Base-by-base conservation (phyloP, 2,888 invertebrate genomes). In the Aproaerema taeniolella region DNA sequence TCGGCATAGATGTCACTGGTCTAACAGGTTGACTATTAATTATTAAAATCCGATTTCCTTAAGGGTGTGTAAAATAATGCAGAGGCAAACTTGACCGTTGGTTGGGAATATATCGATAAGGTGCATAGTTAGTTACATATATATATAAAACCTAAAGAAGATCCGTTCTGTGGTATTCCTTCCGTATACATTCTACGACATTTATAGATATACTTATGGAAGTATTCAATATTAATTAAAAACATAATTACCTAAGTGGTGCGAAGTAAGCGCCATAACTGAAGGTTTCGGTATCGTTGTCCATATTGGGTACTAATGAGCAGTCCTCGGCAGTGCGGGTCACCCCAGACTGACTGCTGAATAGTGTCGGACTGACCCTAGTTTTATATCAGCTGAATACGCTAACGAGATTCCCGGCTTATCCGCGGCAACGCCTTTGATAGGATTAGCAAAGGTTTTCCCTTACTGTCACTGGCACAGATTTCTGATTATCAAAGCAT, bases 301-400 rank as follows among this genome's bases (percentile, higher is more conserved):
- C 76, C 81, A 85, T 83, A 31, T 52, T 45, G 54, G 45, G 46
- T 39, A 37, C 43, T 42, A 51, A 63, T 73, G 85, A 85, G 83
- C 85, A 85, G 85, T 72, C 85, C 85, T 85, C 82, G 71, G 78
- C 63, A 77, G 82, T 68, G 72, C 52, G 42, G 47, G 44, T 64
- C 75, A 74, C 76, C 71, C 76, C 81, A 71, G 82, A 85, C 85
- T 85, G 81, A 83, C 85, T 83, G 85, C 82, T 79, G 53, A 20
- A 43, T 17, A 9, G 16, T 13, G 26, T 42, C 26, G 25, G 13
- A 12, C 31, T 45, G 41, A 39, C 42, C 50, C 45, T 42, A 48
- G 53, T 69, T 83, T 77, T 86, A 85, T 83, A 83, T 68, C 61
- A 68, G 52, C 45, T 30, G 42, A 24, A 26, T n/a, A 15, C 38